Evolutionary conservation across 2,797 vertebrate genomes (phyloP).

Genomic region (Clarias platycephalus): DNA sequence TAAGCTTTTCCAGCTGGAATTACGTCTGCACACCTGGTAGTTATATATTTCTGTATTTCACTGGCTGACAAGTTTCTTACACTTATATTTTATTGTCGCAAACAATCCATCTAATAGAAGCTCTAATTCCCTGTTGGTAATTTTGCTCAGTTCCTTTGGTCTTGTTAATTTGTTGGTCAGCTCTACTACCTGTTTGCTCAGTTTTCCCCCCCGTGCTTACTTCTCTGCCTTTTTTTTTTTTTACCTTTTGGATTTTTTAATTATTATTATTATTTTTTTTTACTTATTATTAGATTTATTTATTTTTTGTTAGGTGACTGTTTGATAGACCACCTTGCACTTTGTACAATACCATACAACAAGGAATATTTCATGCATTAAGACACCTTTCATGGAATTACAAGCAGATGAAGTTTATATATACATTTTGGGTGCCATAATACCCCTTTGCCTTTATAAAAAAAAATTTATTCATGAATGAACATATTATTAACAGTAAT

Average conservation of each 20-base stretch:
- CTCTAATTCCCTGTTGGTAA: background rate
- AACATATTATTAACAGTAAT: background rate
- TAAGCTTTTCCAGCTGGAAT: too few relatives aligned
- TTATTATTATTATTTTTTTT: too few relatives aligned
- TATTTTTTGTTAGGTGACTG: background rate
- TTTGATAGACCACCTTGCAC: background rate
- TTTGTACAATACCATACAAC: background rate
- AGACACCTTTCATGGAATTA: background rate
- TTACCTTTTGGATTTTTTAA: background rate
- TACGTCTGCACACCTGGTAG: too few relatives aligned
- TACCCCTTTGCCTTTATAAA: background rate
- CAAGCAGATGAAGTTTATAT: background rate
- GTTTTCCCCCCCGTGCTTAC: background rate
- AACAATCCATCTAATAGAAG: constrained; percentile 2
- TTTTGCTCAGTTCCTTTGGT: background rate
- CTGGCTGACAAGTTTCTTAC: background rate
- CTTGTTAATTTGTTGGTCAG: background rate
- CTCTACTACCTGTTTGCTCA: background rate
- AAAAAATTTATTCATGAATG: background rate
- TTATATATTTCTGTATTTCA: too few relatives aligned
- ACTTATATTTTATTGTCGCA: constrained; percentile 3
- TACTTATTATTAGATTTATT: too few relatives aligned
- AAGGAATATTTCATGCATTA: background rate
- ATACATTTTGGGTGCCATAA: background rate
- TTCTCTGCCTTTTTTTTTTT: background rate